Evolutionary conservation across 2,113 vertebrate species (phyloP), one percentile per base, ranked within the genome.

Genomic region (Melanerpes formicivorus): DNA sequence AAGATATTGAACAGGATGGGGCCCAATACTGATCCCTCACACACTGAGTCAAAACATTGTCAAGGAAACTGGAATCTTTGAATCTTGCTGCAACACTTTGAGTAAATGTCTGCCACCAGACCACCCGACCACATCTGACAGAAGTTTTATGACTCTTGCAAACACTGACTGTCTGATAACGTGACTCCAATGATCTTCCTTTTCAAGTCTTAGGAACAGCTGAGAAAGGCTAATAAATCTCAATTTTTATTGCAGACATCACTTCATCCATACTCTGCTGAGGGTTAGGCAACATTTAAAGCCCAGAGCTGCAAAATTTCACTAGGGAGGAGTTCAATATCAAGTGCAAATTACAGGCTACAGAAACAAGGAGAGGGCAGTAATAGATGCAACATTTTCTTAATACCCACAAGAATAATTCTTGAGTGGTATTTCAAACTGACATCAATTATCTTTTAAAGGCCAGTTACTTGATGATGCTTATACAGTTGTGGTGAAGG

Each of bases 141-240:
- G 15, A 93, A 90, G 92, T 95, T 97, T 97, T 96, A 95, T 90
- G 87, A 88, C 78, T 88, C 83, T 88, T 96, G 74, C 82, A 91
- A 90, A 90, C 83, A 75, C 48, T 69, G 84, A 86, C 71, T 94
- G 59, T 95, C 93, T 88, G 84, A 95, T 88, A 88, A 88, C 88
- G 92, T 86, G 88, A 93, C 91, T 91, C 71, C 83, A 70, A 86
- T 94, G 95, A 96, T 96, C 94, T 86, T 80, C 60, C 69, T 76
- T 77, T 71, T 90, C 46, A 85, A 93, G 93, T 95, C 92, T 84
- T 84, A 87, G 86, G 92, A 88, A 96, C 82, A 83, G 67, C 58
- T 54, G 88, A 92, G 80, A 89, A 95, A 87, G 50, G 66, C 80
- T 75, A 90, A 97, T 97, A 95, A 96, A 90, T 97, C 85, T 80